Evolutionary conservation across 2,888 invertebrate genomes (phyloP).

Genomic region (Noctua fimbriata): DNA sequence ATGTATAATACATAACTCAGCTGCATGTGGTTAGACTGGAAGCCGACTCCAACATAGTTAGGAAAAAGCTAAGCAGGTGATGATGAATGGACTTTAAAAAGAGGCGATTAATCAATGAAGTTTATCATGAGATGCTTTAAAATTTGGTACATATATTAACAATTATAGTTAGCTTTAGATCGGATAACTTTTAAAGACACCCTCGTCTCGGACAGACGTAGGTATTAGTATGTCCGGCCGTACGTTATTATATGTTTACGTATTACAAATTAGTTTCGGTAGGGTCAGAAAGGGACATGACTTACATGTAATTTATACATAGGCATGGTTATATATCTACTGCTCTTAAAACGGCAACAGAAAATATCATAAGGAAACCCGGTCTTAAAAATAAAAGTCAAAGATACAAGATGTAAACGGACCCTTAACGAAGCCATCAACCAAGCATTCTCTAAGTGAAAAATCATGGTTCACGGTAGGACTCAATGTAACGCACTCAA

Average conservation of each 20-base stretch:
- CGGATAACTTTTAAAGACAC: slow-evolving; percentile 25
- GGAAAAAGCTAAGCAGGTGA: background rate
- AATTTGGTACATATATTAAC: background rate
- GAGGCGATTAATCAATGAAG: background rate
- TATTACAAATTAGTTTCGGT: slow-evolving; percentile 48
- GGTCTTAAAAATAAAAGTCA: background rate
- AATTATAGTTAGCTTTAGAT: slow-evolving; percentile 19
- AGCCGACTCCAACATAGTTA: background rate
- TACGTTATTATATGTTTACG: slow-evolving; percentile 18
- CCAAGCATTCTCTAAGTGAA: too few relatives aligned
- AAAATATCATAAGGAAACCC: background rate
- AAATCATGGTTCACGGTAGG: too few relatives aligned
- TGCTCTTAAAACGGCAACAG: background rate
- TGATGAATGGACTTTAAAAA: background rate
- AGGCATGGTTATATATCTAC: background rate
- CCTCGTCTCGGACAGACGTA: background rate
- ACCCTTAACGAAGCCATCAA: too few relatives aligned
- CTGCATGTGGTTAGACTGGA: background rate
- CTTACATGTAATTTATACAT: slow-evolving; percentile 17
- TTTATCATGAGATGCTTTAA: background rate
- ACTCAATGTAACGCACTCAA: too few relatives aligned
- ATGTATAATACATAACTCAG: background rate
- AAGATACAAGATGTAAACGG: background rate
- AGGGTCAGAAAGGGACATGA: slow-evolving; percentile 31
- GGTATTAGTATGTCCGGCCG: background rate